phyloP scores from a whole-genome alignment of 2,797 vertebrate species.

The Centroberyx gerrardi region DNA sequence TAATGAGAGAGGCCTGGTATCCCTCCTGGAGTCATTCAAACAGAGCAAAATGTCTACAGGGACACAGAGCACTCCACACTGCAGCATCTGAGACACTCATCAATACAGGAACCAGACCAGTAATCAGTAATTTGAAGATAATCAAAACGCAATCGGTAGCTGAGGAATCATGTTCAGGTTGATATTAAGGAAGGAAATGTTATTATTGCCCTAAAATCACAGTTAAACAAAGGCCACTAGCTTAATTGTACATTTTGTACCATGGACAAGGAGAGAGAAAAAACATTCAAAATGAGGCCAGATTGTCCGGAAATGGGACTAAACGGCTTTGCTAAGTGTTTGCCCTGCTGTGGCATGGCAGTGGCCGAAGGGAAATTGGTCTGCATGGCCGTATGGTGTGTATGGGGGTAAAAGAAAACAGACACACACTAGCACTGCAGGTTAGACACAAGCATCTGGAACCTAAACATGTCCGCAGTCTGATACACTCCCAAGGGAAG shows the following conservation, averaged over 20 bases:
- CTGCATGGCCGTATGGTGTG: slow-evolving; percentile 57
- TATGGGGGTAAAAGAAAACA: slow-evolving; percentile 45
- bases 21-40: slow-evolving; percentile 63
- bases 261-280: background rate
- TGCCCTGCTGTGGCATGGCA: slow-evolving; percentile 28
- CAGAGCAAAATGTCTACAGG: slow-evolving; percentile 35
- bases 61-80: slow-evolving; percentile 13
- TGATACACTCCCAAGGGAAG: slow-evolving; percentile 36
- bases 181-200: background rate
- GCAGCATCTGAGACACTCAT: slow-evolving; percentile 19
- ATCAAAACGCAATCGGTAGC: slow-evolving; percentile 28
- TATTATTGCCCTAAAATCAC: slow-evolving; percentile 7
- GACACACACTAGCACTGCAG: slow-evolving; percentile 23
- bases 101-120: background rate
- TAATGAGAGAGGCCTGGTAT: slow-evolving; percentile 75
- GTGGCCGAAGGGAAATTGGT: slow-evolving; percentile 54
- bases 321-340: slow-evolving; percentile 48
- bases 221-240: background rate
- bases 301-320: slow-evolving; percentile 51
- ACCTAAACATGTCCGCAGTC: slow-evolving; percentile 45
- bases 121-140: slow-evolving; percentile 27
- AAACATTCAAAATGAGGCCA: slow-evolving; percentile 36
- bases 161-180: slow-evolving; percentile 1
- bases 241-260: background rate
- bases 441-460: slow-evolving; percentile 62